Evolutionary conservation across 1,140 invertebrate genomes (phyloP), one percentile per base, ranked within the genome.

Genomic region (Zaprionus capensis): DNA sequence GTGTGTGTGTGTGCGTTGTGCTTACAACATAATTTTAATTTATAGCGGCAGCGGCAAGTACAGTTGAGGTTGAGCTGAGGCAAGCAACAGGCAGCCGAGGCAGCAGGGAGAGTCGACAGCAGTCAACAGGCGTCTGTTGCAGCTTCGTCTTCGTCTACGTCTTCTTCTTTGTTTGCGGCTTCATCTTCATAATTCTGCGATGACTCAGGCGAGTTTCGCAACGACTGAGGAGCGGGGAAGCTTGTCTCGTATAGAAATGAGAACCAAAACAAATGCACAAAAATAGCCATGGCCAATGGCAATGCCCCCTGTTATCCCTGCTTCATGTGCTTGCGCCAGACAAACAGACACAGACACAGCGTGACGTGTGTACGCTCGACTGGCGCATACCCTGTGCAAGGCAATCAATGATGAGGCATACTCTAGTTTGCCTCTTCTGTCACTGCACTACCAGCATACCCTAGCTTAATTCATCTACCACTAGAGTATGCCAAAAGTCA

Each of bases 1-100:
- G 76, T 38, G 46, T 61, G 53, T 63, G 55, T 46, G 74, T 55
- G 68, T 65, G 41, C 79, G 64, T 71, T 76, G 71, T 81, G 82
- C 82, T 87, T 82, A 86, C 83, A 86, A 83, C 83, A 86, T 86
- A 82, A 88, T 88, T 88, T 88, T 88, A 86, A 86, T 83, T 83
- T 86, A 86, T 86, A 82, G 83, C 82, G 57, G 79, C 80, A 63
- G 66, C 55, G 68, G 64, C 78, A 83, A 87, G 83, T 87, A 87
- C 83, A 87, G 83, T 87, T 87, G 83, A 80, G 71, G 71, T 78
- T 84, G 71, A 51, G 56, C 20, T 44, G 57, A 66, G 59, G 57
- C 68, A 75, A 58, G 65, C 65, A 53, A 28, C 63, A 49, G n/a
- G 41, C 17, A 14, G 38, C 58, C 28, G 15, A 26, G 38, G 63